A percentile compares a stretch with the other conserved stretches of the same genome.
These are phyloP conservation scores for Pavo muticus DNA, from an alignment of 2,113 vertebrate species.

Conservation along the genomic window DNA sequence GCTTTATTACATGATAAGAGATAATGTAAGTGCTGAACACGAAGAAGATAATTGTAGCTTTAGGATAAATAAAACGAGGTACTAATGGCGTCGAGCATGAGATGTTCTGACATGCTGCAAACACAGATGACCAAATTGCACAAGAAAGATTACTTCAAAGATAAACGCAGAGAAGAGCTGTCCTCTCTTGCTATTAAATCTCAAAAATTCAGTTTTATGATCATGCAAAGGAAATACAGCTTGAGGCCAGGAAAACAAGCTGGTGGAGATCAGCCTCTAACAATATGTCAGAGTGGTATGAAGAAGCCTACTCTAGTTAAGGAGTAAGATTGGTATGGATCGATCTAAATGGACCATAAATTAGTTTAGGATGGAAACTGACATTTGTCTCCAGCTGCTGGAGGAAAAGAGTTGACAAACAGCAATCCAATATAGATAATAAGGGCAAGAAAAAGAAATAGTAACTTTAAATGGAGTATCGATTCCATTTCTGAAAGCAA, in stretches of 20 bases:
- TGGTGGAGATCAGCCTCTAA: background rate
- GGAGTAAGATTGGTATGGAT: background rate
- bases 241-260: background rate
- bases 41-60: background rate
- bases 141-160: background rate
- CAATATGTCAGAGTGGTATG: background rate
- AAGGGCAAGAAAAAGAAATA: rapidly evolving
- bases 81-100: background rate
- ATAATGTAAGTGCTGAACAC: rapidly evolving
- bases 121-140: background rate
- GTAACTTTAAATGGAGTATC: background rate
- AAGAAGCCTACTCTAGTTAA: constrained; percentile 1
- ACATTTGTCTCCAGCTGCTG: background rate
- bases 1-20: background rate
- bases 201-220: background rate
- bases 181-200: background rate
- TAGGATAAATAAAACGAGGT: background rate
- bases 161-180: background rate
- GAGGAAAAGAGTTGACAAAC: background rate
- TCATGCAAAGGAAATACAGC: background rate
- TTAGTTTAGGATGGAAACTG: background rate
- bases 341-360: background rate
- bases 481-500: background rate
- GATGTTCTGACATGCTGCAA: background rate
- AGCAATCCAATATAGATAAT: background rate